Evolutionary conservation across 1,140 invertebrate genomes (phyloP), one percentile per base, ranked within the genome.

Genomic region (Heliconius hewitsoni): DNA sequence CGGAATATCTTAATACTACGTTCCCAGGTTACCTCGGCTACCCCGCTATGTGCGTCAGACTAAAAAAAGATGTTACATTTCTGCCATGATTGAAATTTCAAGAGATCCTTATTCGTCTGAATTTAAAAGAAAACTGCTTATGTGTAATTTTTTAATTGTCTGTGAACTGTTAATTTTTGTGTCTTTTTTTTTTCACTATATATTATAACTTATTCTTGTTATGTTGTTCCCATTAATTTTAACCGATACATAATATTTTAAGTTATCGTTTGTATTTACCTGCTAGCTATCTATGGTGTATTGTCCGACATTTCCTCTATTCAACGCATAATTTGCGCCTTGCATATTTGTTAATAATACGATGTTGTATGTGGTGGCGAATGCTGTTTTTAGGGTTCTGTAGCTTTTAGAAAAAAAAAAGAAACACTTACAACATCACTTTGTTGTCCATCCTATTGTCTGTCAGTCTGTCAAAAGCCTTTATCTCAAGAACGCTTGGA

Each of bases 281-380:
- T 70, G 70, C 42, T 46, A 46, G 16, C 42, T 46, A 46, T 46
- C 30, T 46, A 46, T 46, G 42, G 42, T 46, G 81, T 81, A 81
- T 81, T 87, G 86, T 84, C 84, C 84, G 86, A 90, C 81, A 80
- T 60, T 75, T 66, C 73, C 57, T 77, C 72, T 73, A 70, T 76
- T 76, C 81, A 84, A 84, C 81, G 78, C 46, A 74, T 60, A 60
- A 1, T 60, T 60, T 79, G 72, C 66, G 74, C 46, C 77, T 70
- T 82, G 84, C 74, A 85, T 85, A 82, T 83, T 81, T 80, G 83
- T 83, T 82, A 84, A 79, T 52, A 34, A 66, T 60, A 46, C 66
- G 52, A 72, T 81, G 80, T 81, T 81, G 8, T 60, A 27, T 60
- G n/a, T 9, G n/a, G 9, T 23, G 27, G n/a, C 23, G n/a, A 60